Percentiles rank a stretch among this genome's conserved stretches.
Conservation (phyloP, 2,888 invertebrate genomes). For the Heliconius ismenius region DNA sequence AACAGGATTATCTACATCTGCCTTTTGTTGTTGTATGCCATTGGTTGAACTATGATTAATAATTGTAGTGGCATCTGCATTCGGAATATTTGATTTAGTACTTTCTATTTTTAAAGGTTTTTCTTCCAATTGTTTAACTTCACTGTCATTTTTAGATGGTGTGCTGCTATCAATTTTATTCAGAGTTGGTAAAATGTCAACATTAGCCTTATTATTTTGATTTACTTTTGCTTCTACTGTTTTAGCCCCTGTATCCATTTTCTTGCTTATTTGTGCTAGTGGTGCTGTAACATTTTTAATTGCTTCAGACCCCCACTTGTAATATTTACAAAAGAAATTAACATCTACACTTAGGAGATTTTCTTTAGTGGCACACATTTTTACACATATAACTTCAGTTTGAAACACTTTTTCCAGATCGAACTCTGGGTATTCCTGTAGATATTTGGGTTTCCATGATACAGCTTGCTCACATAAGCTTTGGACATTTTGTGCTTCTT, state of each 20-base stretch:
- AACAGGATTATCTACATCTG: slow-evolving; percentile 3
- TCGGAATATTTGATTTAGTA: slow-evolving; percentile 4
- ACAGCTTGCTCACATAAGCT: slow-evolving; percentile 57
- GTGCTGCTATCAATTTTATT: slow-evolving; percentile 26
- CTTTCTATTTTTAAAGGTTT: slow-evolving; percentile 11
- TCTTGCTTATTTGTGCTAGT: not conserved
- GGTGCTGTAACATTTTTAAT: slow-evolving; percentile 42
- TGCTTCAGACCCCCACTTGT: slow-evolving; percentile 62
- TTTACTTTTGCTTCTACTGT: not conserved
- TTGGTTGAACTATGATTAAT: slow-evolving; percentile 29
- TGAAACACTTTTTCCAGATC: slow-evolving; percentile 54
- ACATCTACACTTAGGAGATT: slow-evolving; percentile 56
- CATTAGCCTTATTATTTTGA: not conserved
- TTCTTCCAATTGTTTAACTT: slow-evolving; percentile 9
- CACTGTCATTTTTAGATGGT: slow-evolving; percentile 22
- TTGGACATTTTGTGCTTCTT: slow-evolving; percentile 53
- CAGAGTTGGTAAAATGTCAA: slow-evolving; percentile 1
- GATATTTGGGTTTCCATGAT: slow-evolving; percentile 58
- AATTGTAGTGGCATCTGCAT: slow-evolving; percentile 5
- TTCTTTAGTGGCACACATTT: slow-evolving; percentile 58
- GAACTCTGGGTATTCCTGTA: slow-evolving; percentile 46
- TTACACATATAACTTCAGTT: slow-evolving; percentile 54
- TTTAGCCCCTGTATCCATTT: slow-evolving; percentile 1
- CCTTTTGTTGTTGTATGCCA: slow-evolving; percentile 21
- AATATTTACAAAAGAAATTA: slow-evolving; percentile 71